Conservation (phyloP, 2,797 vertebrate genomes). For the Sebastes melanostomus region DNA sequence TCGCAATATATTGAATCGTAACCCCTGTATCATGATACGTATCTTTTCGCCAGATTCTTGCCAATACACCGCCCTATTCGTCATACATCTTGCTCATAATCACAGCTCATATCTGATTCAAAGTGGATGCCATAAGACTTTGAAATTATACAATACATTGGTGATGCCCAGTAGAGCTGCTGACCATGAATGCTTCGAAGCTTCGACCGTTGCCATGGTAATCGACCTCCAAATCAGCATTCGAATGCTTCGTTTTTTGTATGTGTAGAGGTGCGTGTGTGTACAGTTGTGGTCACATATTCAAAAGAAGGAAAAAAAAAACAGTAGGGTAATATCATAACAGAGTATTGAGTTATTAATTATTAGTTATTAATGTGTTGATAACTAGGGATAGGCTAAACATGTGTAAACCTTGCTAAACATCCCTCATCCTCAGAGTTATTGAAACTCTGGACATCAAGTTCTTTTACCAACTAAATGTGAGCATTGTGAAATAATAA, state of each 20-base stretch:
- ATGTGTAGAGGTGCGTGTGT: no score
- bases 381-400: not conserved
- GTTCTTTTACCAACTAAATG: not conserved
- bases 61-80: not conserved
- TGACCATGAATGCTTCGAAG: no score
- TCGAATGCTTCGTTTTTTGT: no score
- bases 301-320: not conserved
- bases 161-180: not conserved
- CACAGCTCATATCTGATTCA: not conserved
- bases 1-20: no score
- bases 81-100: not conserved
- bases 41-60: no score
- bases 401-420: not conserved
- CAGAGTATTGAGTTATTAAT: not conserved
- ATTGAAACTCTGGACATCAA: not conserved
- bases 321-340: not conserved
- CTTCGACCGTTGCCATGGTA: no score
- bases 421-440: not conserved
- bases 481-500: slow-evolving; percentile 13
- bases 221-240: no score
- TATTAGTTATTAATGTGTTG: not conserved
- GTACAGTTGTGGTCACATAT: not conserved
- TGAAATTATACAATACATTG: not conserved
- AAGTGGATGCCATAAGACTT: not conserved
- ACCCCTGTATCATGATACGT: no score